These are phyloP conservation scores for Slavum lentiscoides DNA, from an alignment of 2,888 invertebrate genomes.

Conservation along the genomic window DNA sequence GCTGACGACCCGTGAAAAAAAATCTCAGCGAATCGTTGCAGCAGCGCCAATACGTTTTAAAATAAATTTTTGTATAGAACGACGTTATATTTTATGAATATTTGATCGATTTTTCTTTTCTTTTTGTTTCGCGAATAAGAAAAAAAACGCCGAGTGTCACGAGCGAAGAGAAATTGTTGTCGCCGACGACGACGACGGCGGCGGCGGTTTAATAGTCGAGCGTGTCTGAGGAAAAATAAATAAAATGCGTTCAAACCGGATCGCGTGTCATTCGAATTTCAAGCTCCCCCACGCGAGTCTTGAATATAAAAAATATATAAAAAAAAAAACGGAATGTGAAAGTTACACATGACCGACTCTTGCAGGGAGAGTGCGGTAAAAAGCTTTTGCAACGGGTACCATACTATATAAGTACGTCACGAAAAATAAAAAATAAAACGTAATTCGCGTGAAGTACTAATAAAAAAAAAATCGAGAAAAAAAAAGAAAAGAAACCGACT, in stretches of 20 bases:
- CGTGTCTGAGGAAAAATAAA: slow-evolving; percentile 37
- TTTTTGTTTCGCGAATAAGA: neutral
- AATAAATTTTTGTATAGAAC: neutral
- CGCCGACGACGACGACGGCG: slow-evolving; percentile 34
- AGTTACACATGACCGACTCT: slow-evolving; percentile 36
- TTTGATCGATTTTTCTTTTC: slow-evolving; percentile 23
- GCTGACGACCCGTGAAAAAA: neutral
- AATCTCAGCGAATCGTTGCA: neutral
- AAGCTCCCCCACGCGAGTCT: slow-evolving; percentile 32
- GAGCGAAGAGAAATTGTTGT: slow-evolving; percentile 44
- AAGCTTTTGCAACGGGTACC: slow-evolving; percentile 4
- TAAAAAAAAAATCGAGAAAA: slow-evolving; percentile 3
- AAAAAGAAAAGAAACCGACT: neutral
- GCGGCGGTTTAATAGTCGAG: slow-evolving; percentile 25
- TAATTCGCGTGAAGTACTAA: slow-evolving; percentile 20
- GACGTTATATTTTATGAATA: neutral
- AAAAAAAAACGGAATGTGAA: slow-evolving; percentile 25
- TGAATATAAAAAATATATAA: slow-evolving; percentile 35
- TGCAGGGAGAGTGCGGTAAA: slow-evolving; percentile 7
- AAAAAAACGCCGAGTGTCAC: slow-evolving; percentile 9
- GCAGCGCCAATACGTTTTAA: neutral
- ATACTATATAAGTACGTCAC: neutral
- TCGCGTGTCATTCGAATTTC: slow-evolving; percentile 37
- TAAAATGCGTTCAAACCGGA: slow-evolving; percentile 46
- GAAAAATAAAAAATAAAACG: slow-evolving; percentile 1